These are phyloP conservation scores for Thelaira solivaga DNA, from an alignment of 2,888 invertebrate species.

Conservation along the genomic window DNA sequence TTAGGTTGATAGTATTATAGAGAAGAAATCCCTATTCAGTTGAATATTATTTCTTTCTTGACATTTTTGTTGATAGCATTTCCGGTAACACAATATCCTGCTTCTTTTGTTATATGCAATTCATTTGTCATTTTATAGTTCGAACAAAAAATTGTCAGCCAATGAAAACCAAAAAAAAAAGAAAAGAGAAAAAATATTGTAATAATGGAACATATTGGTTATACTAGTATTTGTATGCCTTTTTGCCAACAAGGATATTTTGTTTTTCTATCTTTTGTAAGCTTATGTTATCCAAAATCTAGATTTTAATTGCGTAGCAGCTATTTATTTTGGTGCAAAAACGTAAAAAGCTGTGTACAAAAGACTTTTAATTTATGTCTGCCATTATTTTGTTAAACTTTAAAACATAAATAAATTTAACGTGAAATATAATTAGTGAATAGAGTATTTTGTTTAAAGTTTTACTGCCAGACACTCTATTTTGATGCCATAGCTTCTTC, in stretches of 20 bases:
- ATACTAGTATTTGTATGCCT: not conserved
- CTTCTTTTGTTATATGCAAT: slow-evolving; percentile 49
- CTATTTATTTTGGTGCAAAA: not conserved
- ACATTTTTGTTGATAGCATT: slow-evolving; percentile 23
- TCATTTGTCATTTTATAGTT: slow-evolving; percentile 55
- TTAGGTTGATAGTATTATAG: slow-evolving; percentile 38
- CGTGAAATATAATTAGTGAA: too few relatives aligned
- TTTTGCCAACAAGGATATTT: not conserved
- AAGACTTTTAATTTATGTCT: too few relatives aligned
- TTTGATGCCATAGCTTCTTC: too few relatives aligned
- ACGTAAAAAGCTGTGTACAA: not conserved
- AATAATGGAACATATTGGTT: slow-evolving; percentile 25
- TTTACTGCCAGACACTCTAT: too few relatives aligned
- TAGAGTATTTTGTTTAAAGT: too few relatives aligned
- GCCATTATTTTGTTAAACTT: too few relatives aligned
- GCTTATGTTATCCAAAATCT: slow-evolving; percentile 16
- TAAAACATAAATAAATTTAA: too few relatives aligned
- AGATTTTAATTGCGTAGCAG: not conserved
- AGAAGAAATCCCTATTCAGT: slow-evolving; percentile 32
- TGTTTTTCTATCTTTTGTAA: slow-evolving; percentile 1
- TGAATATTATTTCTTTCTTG: slow-evolving; percentile 5
- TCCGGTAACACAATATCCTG: slow-evolving; percentile 49
- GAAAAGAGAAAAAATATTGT: slow-evolving; percentile 6
- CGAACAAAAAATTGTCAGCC: slow-evolving; percentile 1
- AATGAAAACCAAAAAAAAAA: not conserved